Conservation (phyloP, 92 coral and sea anemone species). For the Hydrozoanthus gracilis region DNA sequence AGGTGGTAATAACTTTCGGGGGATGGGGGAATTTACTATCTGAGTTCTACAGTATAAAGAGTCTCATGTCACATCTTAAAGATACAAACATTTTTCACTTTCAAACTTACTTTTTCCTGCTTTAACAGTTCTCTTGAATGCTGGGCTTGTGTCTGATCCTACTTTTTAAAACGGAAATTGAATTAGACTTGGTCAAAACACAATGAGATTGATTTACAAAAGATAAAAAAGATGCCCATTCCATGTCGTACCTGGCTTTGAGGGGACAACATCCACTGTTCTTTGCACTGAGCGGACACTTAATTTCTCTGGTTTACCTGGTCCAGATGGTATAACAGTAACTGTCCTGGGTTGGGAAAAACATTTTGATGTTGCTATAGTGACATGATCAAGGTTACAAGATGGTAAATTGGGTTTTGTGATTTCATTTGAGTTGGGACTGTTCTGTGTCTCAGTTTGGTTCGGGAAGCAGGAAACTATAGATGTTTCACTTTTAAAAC, state of each 20-base stretch:
- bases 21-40: too few species aligned
- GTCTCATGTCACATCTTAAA: too few species aligned
- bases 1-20: too few species aligned
- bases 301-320: background rate
- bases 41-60: too few species aligned
- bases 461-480: too few species aligned
- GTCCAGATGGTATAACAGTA: conserved; percentile 20
- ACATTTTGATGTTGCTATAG: conserved; percentile 13
- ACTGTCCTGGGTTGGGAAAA: conserved; percentile 45
- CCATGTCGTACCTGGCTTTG: conserved; percentile 1
- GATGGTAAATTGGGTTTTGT: conserved; percentile 2
- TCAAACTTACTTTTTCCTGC: conserved; percentile 16
- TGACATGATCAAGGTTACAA: background rate
- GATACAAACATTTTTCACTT: too few species aligned
- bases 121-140: conserved; percentile 11
- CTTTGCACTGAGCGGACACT: background rate
- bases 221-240: background rate
- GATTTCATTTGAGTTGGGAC: background rate
- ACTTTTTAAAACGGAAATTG: background rate
- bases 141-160: conserved; percentile 1
- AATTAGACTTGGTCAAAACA: background rate
- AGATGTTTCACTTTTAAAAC: background rate
- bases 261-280: background rate
- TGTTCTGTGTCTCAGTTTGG: background rate
- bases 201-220: too few species aligned